Evolutionary conservation across 1,140 invertebrate species (phyloP), one percentile per base, ranked within the genome.

Genomic region (Drosophila burlai): DNA sequence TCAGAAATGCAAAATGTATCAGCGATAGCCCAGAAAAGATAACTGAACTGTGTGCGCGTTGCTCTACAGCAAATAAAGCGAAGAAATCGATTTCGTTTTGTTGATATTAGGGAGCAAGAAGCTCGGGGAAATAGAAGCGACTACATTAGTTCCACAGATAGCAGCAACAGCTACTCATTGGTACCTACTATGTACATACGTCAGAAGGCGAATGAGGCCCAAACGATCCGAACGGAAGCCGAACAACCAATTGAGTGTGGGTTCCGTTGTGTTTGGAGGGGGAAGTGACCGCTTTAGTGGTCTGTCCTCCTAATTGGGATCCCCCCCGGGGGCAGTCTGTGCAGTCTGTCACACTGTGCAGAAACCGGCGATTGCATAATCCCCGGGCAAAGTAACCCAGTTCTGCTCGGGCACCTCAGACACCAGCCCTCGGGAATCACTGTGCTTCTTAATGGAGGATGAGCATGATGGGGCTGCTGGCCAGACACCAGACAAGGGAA

Each of bases 391-490:
- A 40, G 21, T 34, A 15, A 42, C 11, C 43, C 72, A 74, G 80
- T 71, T 67, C 80, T 77, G 68, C 11, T 4, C 84, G 81, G 84
- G 73, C 84, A 87, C 84, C 73, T 84, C 54, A 26, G 77, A 69
- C 81, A 59, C 84, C 60, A 54, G n/a, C 43, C 64, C 52, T 55
- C 61, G 50, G 38, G 72, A 60, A 54, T 46, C 47, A 49, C 8
- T 49, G 9, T n/a, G 61, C 38, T 46, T 61, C 78, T 79, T 73
- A 54, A 64, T 76, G 75, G 54, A 81, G 58, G 55, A 67, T 61
- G 52, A 59, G 45, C 40, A 60, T 66, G 47, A 43, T 57, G 52
- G 54, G 47, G 40, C 60, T 63, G 47, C 40, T 60, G 47, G 34
- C 63, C 63, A 78, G 76, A 73, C 45, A 49, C 63, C 67, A 78